Evolutionary conservation across 2,888 invertebrate species (phyloP), one percentile per base, ranked within the genome.

Genomic region (Dynastes maya): DNA sequence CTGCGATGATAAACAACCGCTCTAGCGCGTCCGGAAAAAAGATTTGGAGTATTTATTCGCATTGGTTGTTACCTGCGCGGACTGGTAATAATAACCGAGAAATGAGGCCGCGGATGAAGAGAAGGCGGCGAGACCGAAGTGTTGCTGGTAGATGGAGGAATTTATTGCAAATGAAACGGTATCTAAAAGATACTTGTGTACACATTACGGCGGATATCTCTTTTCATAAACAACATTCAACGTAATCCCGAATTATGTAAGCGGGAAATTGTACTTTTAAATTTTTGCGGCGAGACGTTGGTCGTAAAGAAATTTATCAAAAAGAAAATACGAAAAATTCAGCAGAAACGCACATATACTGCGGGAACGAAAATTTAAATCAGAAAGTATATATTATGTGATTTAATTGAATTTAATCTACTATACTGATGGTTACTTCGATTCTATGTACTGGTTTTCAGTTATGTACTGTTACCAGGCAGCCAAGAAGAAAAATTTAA

Each of bases 151-250:
- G 72, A 74, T 61, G 72, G 78, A 80, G 78, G 76, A 81, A 81
- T 81, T 81, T 81, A 81, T 81, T 81, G 81, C 80, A 81, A 81
- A 80, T 81, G 81, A 81, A 81, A 80, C 81, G 80, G 81, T 80
- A 81, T 80, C 81, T 81, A 81, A 81, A 81, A 80, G 79, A 78
- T 80, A 80, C 79, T 79, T 80, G 76, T 79, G 79, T 79, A 76
- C 63, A 76, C 76, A 63, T 76, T 76, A 76, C 76, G 53, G 58
- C 9, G 72, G 78, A 74, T 78, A 78, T 78, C 78, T 76, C 64
- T 63, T 79, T 79, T 79, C 79, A 79, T 79, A 79, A 79, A 79
- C 76, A 79, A 79, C 76, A 71, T 79, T 76, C 79, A 79, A 53
- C 79, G 79, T 79, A 79, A 79, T 79, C 79, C 79, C 79, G 70